A percentile compares a stretch with the other conserved stretches of the same genome.
phyloP scores from a whole-genome alignment of 2,888 invertebrate species.

The Ferdinandea cuprea region DNA sequence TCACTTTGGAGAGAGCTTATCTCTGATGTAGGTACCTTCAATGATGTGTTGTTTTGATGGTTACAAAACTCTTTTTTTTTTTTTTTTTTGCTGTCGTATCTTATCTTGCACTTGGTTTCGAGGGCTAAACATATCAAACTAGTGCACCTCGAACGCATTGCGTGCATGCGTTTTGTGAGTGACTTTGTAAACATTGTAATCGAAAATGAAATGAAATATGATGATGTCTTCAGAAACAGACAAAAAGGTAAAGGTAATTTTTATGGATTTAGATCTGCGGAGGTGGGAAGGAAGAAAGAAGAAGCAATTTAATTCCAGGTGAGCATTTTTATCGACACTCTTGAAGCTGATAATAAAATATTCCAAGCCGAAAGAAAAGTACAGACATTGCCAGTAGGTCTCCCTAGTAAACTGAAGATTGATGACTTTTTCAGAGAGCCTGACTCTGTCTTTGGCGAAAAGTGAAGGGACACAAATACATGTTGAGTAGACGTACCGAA shows the following conservation, averaged over 20 bases:
- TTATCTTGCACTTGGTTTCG: conserved; percentile 55
- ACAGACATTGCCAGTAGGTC: conserved; percentile 50
- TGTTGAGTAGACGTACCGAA: background rate
- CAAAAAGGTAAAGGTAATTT: too few relatives aligned
- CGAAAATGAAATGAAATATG: conserved; percentile 54
- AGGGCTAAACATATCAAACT: conserved; percentile 70
- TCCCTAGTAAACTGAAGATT: conserved; percentile 60
- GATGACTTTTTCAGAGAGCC: too few relatives aligned
- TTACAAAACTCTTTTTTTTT: conserved; percentile 52
- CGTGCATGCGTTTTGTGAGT: conserved; percentile 47
- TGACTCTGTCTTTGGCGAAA: conserved; percentile 27
- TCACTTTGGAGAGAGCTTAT: conserved; percentile 47
- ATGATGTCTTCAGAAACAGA: conserved; percentile 44
- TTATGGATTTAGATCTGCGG: conserved; percentile 26
- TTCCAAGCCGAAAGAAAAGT: background rate
- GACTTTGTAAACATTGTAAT: conserved; percentile 67
- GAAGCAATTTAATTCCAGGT: conserved; percentile 52
- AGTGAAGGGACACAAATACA: conserved; percentile 54
- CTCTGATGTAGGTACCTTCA: conserved; percentile 1
- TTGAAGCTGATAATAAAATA: conserved; percentile 7
- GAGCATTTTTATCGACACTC: conserved; percentile 56
- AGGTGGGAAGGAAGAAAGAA: background rate
- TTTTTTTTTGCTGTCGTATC: conserved; percentile 44
- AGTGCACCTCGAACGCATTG: conserved; percentile 40
- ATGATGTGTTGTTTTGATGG: conserved; percentile 29